Conservation (phyloP, 2,888 invertebrate species). For the Sepiola atlantica region DNA sequence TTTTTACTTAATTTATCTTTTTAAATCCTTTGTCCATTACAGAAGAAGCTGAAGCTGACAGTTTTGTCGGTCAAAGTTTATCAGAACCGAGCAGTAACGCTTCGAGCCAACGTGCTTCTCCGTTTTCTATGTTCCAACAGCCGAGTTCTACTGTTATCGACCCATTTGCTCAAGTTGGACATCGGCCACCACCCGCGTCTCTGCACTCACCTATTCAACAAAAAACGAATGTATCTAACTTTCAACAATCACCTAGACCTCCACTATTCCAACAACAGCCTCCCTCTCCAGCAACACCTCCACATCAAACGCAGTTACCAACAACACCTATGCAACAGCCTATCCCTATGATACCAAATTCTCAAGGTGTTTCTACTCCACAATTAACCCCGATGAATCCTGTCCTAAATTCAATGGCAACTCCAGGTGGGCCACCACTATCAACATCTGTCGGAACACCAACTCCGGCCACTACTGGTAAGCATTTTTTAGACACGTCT, state of each 20-base stretch:
- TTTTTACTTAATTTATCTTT: background rate
- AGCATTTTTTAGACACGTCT: background rate
- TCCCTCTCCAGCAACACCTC: background rate
- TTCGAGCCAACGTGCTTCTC: conserved; percentile 51
- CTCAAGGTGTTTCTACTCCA: background rate
- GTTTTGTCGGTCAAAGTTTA: conserved; percentile 72
- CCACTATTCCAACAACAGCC: background rate
- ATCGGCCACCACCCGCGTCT: conserved; percentile 53
- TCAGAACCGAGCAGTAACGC: conserved; percentile 52
- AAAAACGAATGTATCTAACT: background rate
- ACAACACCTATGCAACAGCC: background rate
- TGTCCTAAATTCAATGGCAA: background rate
- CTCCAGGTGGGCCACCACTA: background rate
- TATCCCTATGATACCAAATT: background rate
- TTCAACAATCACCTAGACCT: background rate
- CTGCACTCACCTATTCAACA: conserved; percentile 24
- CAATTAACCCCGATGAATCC: background rate
- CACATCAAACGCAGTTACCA: background rate
- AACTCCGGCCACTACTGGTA: background rate
- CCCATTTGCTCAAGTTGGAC: conserved; percentile 67
- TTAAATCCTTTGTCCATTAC: conserved; percentile 57
- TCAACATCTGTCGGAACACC: background rate
- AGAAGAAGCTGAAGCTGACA: conserved; percentile 75
- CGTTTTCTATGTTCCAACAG: conserved; percentile 50
- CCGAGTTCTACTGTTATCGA: conserved; percentile 53